A percentile compares a stretch with the other conserved stretches of the same genome.
phyloP scores from a whole-genome alignment of 2,888 invertebrate genomes.

The Drosophila nr. perissopoda region DNA sequence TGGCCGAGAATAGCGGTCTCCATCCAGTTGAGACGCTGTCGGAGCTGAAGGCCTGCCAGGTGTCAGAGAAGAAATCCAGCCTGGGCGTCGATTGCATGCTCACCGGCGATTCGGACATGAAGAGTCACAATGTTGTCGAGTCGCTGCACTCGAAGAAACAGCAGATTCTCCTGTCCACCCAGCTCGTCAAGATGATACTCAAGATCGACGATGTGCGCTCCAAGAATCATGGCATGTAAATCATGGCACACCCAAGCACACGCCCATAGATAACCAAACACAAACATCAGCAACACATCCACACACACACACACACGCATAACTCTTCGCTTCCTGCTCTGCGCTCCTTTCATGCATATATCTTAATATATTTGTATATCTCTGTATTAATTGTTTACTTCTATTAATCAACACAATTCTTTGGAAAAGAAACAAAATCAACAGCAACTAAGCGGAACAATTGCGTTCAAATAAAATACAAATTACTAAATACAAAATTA shows the following conservation, averaged over 20 bases:
- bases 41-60: conserved; percentile 95
- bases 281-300: conserved; percentile 20
- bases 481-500: conserved; percentile 53
- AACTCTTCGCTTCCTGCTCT: conserved; percentile 47
- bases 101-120: conserved; percentile 94
- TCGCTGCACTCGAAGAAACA: conserved; percentile 98
- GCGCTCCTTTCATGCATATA: conserved; percentile 54
- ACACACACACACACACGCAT: conserved; percentile 34
- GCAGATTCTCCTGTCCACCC: conserved; percentile 98
- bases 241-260: conserved; percentile 10
- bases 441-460: conserved; percentile 34
- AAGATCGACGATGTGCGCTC: conserved; percentile 98
- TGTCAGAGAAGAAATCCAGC: conserved; percentile 92
- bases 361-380: conserved; percentile 46
- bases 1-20: conserved; percentile 98
- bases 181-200: conserved; percentile 99
- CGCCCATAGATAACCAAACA: conserved; percentile 15
- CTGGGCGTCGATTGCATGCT: conserved; percentile 98
- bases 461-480: conserved; percentile 53
- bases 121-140: conserved; percentile 97
- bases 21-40: conserved; percentile 96
- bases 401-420: conserved; percentile 75
- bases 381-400: conserved; percentile 78
- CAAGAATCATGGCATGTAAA: conserved; percentile 85
- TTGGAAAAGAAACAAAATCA: conserved; percentile 77